Evolutionary conservation across 2,113 vertebrate species (phyloP).

Genomic region (Quiscalus mexicanus): DNA sequence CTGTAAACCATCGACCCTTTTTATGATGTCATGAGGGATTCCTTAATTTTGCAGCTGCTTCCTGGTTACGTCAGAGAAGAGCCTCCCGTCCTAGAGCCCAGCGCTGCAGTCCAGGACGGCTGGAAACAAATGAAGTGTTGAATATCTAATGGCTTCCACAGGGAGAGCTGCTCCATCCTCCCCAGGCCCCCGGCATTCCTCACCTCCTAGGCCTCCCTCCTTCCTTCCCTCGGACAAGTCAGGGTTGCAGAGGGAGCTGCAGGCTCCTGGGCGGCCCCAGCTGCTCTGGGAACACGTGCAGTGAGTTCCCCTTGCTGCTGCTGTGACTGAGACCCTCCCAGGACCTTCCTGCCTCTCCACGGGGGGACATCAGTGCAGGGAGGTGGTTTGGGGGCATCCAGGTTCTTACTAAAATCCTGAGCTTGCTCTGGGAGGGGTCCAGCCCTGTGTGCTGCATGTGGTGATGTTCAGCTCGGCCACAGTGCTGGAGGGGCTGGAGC

Average conservation of each 20-base stretch:
- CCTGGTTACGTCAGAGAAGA: slow-evolving; percentile 85
- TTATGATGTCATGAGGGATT: slow-evolving; percentile 87
- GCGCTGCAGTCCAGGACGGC: slow-evolving; percentile 69
- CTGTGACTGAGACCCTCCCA: fast-evolving
- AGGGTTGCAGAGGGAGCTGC: slow-evolving; percentile 12
- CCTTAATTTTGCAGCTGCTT: slow-evolving; percentile 87
- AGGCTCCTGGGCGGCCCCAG: neutral
- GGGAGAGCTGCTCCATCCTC: slow-evolving; percentile 77
- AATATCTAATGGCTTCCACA: slow-evolving; percentile 84
- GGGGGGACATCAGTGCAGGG: neutral
- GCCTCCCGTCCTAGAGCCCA: slow-evolving; percentile 74
- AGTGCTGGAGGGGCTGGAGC: neutral
- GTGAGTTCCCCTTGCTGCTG: neutral
- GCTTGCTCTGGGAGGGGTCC: neutral
- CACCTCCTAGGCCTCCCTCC: slow-evolving; percentile 60
- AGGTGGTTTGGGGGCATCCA: neutral
- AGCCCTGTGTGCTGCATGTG: neutral
- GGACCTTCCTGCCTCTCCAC: neutral
- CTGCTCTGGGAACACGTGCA: neutral
- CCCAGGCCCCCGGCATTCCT: slow-evolving; percentile 74
- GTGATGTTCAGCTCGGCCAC: fast-evolving
- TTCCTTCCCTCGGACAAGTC: slow-evolving; percentile 12
- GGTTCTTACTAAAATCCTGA: neutral
- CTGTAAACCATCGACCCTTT: slow-evolving; percentile 81
- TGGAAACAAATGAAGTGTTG: slow-evolving; percentile 85